A percentile compares a stretch with the other conserved stretches of the same genome.
Evolutionary conservation across 2,113 vertebrate species (phyloP).

Genomic region (Cyanocitta stelleri): DNA sequence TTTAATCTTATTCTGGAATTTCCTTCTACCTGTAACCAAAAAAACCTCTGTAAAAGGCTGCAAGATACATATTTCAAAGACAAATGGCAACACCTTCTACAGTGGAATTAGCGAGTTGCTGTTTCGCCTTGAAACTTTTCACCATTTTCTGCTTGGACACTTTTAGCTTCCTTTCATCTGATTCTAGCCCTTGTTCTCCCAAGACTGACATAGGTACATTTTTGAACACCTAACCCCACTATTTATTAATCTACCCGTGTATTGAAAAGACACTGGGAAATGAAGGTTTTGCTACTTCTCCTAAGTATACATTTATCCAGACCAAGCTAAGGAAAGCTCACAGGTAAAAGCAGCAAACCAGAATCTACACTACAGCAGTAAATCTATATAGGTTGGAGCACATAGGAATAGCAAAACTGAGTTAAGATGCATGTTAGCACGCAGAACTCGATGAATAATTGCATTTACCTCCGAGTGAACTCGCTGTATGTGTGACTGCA

Average conservation of each 20-base stretch:
- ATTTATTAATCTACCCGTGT: neutral
- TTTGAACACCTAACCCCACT: neutral
- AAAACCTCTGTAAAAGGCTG: neutral
- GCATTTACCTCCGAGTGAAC: slow-evolving; percentile 93
- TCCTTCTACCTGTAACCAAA: neutral
- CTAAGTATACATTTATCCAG: neutral
- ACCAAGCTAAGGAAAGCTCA: neutral
- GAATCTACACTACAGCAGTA: neutral
- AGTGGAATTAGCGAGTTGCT: neutral
- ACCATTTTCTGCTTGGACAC: neutral
- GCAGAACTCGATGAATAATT: neutral
- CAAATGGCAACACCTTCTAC: neutral
- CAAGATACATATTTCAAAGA: neutral
- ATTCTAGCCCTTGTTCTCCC: neutral
- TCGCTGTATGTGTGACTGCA: slow-evolving; percentile 94
- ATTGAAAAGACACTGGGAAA: neutral
- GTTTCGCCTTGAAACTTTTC: neutral
- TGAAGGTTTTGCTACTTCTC: neutral
- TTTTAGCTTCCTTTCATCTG: neutral
- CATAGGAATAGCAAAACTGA: neutral
- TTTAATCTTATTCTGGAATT: neutral
- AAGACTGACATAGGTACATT: neutral
- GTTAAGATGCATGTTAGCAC: neutral
- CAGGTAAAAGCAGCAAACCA: neutral
- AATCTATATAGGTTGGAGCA: neutral